Evolutionary conservation across 2,797 vertebrate species (phyloP), one percentile per base, ranked within the genome.

Genomic region (Lutra lutra): DNA sequence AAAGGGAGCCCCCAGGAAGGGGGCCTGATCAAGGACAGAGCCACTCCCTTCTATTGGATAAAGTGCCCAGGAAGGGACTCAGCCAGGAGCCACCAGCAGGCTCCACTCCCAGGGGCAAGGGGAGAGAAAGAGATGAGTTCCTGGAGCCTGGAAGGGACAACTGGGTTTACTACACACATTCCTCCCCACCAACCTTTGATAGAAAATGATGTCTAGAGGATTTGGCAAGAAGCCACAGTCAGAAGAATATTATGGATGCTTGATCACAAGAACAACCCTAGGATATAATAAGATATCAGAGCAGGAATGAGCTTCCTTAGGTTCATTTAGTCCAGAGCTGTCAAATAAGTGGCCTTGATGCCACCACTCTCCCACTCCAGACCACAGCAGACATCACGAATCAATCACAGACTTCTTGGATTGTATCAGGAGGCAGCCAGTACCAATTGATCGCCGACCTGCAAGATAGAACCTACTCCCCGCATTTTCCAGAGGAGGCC

Each of bases 271-370:
- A 66, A 10, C 38, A 8, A 27, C 7, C 43, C 5, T 32, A 25
- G 68, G 27, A 64, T 62, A 68, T 86, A 77, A 62, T 56, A 12
- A 54, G 72, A 40, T 35, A 11, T 21, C 60, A 58, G 56, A 56
- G 60, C 40, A 75, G 48, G 14, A 40, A 62, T 15, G 25, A 86
- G 90, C 8, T 46, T 46, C 43, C 60, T 43, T 15, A 7, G 84
- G 14, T 62, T 64, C 78, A 56, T 25, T 32, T 32, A 40, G 56
- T 15, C 48, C 58, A 77, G 58, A 32, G 17, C 43, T 29, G 54
- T 58, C 1, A 25, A 15, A 15, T n/a, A 2, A 48, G 17, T 17
- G 38, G 68, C 82, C 3, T 7, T 2, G 23, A 12, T 5, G 0
- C 27, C 3, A 25, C 18, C 23, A 14, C 7, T 38, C 7, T 21